Evolutionary conservation across 2,888 invertebrate species (phyloP).

Genomic region (Pandemis corylana): DNA sequence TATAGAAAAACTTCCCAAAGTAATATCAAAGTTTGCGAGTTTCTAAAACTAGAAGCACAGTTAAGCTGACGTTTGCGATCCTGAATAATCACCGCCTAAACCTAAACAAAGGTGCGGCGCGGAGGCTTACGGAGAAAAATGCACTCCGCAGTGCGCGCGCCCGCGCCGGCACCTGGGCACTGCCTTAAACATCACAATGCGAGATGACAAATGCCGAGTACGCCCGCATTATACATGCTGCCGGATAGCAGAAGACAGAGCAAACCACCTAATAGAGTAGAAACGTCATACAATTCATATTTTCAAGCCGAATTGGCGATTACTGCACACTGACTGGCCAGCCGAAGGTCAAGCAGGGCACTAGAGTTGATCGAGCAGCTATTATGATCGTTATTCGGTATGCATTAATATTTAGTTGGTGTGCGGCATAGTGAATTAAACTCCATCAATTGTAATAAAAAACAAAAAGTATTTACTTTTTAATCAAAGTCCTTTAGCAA

Average conservation of each 20-base stretch:
- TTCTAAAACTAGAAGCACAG: constrained; percentile 12
- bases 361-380: no score
- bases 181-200: constrained; percentile 13
- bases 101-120: constrained; percentile 15
- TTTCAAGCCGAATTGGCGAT: no score
- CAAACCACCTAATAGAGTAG: no score
- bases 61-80: not conserved
- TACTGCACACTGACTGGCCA: no score
- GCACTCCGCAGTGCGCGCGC: constrained; percentile 19
- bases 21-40: constrained; percentile 15
- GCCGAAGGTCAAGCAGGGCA: no score
- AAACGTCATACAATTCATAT: no score
- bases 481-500: no score
- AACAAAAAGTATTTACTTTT: no score
- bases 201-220: not conserved
- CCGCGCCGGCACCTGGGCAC: constrained; percentile 19
- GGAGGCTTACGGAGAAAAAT: constrained; percentile 33
- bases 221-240: constrained; percentile 6
- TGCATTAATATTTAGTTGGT: no score
- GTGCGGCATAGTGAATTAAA: no score
- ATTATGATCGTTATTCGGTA: no score
- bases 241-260: not conserved
- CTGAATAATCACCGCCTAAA: constrained; percentile 4
- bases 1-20: constrained; percentile 28
- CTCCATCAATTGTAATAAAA: no score